Base-by-base conservation (phyloP, 2,113 vertebrate genomes). In the Dryoscopus gambensis region DNA sequence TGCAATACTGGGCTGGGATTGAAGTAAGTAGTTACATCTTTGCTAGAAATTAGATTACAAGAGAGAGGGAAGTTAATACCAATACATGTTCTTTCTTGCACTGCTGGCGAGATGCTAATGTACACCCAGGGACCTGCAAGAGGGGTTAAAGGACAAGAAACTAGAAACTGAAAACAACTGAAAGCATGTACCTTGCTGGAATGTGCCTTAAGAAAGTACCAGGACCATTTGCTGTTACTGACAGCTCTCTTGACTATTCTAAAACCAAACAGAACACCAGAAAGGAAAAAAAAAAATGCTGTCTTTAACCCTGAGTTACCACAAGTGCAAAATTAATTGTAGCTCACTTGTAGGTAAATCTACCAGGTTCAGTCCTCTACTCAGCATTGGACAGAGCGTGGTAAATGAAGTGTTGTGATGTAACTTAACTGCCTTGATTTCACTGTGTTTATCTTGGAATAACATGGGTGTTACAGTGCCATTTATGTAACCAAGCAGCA, bases 401-500 rank as follows among this genome's bases (percentile, higher is more conserved):
- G 52, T 62, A 75, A 79, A 33, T 22, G 2, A 67, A 53, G 21
- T 1, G 13, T 7, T 82, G 46, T 35, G 44, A 30, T 50, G 5
- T 27, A 49, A 53, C 49, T 42, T n/a, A 87, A 52, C 15, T 42
- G 52, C 56, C 57, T 78, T 33, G 27, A 64, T 91, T 78, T 74
- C 47, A 30, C 17, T 3, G 6, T 71, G 28, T 95, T 88, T 88
- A 27, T 68, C 47, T 82, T 63, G 57, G 47, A 85, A 27, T 21
- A 52, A 22, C 24, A 22, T 0, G 1, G 13, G 46, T 60, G 31
- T 59, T 71, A 46, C 16, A 2, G 0, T 17, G 50, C 30, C 7
- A 17, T 71, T 68, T 82, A 50, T 5, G 3, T 69, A 59, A 74
- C 31, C 22, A n/a, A 71, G 49, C 15, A 44, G 75, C 39, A 17